These are phyloP conservation scores for Rallus limicola DNA, from an alignment of 2,113 vertebrate genomes.

Conservation along the genomic window DNA sequence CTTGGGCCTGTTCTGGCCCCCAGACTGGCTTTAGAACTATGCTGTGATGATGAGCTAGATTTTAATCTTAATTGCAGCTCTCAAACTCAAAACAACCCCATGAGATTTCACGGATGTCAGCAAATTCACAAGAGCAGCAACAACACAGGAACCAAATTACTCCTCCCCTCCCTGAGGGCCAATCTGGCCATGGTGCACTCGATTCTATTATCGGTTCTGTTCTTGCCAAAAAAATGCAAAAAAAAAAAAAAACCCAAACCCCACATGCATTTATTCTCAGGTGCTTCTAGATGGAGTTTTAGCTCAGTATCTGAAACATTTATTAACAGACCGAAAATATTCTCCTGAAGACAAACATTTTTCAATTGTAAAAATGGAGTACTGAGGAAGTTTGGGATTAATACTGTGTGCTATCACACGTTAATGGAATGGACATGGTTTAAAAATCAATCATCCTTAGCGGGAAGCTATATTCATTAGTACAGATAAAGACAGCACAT, in stretches of 20 bases:
- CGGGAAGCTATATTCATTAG: not conserved
- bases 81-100: not conserved
- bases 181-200: not conserved
- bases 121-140: slow-evolving; percentile 26
- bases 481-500: not conserved
- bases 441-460: not conserved
- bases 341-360: not conserved
- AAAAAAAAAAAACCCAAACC: not conserved
- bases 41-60: not conserved
- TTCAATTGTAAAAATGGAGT: not conserved
- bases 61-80: slow-evolving; percentile 33
- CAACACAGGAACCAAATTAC: not conserved
- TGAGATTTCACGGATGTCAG: slow-evolving; percentile 18
- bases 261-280: not conserved
- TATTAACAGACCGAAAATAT: not conserved
- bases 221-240: slow-evolving; percentile 26
- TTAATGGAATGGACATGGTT: not conserved
- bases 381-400: not conserved
- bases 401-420: not conserved
- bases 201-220: slow-evolving; percentile 4
- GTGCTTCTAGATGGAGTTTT: slow-evolving; percentile 26
- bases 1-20: not conserved
- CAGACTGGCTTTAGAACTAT: not conserved
- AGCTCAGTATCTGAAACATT: slow-evolving; percentile 27
- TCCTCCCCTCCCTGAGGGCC: not conserved